Percentiles rank a stretch among this genome's conserved stretches.
Conservation (phyloP, 2,113 vertebrate genomes). For the Haemorhous mexicanus region DNA sequence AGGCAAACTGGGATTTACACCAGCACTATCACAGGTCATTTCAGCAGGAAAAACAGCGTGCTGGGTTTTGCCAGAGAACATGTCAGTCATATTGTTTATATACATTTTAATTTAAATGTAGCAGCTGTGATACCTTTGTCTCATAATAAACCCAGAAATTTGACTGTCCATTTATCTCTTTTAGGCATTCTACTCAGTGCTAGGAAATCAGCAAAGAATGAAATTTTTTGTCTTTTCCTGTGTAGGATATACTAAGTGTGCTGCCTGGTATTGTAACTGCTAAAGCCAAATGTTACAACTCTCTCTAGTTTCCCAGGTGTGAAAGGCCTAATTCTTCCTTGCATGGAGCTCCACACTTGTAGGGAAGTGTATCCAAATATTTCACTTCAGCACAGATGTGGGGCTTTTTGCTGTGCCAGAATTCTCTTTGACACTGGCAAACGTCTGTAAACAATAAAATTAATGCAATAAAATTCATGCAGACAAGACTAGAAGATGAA, state of each 20-base stretch:
- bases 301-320: neutral
- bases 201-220: neutral
- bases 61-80: neutral
- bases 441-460: neutral
- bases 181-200: neutral
- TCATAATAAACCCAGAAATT: neutral
- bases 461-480: neutral
- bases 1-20: neutral
- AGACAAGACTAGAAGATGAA: neutral
- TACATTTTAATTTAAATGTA: neutral
- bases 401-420: neutral
- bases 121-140: neutral
- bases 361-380: neutral
- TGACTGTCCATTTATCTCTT: neutral
- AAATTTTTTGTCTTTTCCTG: neutral
- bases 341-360: neutral
- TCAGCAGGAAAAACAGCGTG: neutral
- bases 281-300: neutral
- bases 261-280: neutral
- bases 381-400: neutral
- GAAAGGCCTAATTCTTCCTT: neutral
- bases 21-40: neutral
- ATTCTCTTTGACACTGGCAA: neutral
- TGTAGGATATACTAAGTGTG: neutral
- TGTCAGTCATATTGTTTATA: neutral